Evolutionary conservation across 2,797 vertebrate species (phyloP), one percentile per base, ranked within the genome.

Genomic region (Sebastolobus alascanus): DNA sequence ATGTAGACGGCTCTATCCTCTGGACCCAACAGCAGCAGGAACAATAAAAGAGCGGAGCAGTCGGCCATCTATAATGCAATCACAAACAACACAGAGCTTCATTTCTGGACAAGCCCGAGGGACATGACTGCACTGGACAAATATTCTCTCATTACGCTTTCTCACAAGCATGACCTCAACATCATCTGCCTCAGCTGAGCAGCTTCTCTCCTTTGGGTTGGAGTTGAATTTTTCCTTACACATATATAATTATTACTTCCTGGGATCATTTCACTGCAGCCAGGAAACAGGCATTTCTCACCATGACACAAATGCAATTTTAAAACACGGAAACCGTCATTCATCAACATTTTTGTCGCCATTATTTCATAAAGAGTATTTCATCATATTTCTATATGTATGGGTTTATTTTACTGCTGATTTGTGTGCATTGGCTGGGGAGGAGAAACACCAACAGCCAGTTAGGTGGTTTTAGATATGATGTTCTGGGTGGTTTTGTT

Each of bases 61-160:
- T 38, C 33, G 68, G 22, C 59, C 58, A 75, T 77, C 54, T 74
- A 35, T 63, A 69, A 65, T 67, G 8, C 73, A 67, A 76, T 78
- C 70, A 75, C 54, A 63, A 77, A 80, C 63, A 71, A 63, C 27
- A 73, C 78, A 73, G 13, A 59, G 80, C 73, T 70, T 55, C 63
- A 78, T 83, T 73, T 29, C 54, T 73, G 59, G 71, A 83, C 52
- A 16, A 8, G 55, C 82, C 38, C 3, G 5, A 63, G 75, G 73
- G 69, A 71, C 25, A 55, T 3, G 66, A 50, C 31, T 50, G 27
- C 67, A 66, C 40, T 38, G 52, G 78, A 68, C 61, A 25, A 20
- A 84, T 73, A 43, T 72, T 70, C 60, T 46, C 63, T 84, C 67
- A 86, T 84, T 78, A 80, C 18, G 29, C 8, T 29, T 40, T 69